A percentile compares a stretch with the other conserved stretches of the same genome.
Conservation (phyloP, 2,797 vertebrate genomes). For the Podargus strigoides region DNA sequence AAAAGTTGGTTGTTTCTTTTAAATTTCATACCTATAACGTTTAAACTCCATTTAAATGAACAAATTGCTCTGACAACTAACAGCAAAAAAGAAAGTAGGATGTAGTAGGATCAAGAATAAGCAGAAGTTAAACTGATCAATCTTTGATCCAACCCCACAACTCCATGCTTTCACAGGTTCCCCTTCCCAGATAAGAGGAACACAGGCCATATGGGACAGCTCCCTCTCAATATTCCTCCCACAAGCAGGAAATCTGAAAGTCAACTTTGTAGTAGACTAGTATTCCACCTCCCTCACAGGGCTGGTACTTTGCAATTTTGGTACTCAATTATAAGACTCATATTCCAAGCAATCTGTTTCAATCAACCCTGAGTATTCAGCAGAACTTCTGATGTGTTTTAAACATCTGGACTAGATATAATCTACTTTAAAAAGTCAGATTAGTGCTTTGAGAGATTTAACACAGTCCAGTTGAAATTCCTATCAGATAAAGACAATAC, state of each 20-base stretch:
- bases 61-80: not conserved
- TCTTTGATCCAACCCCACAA: not conserved
- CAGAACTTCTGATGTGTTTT: not conserved
- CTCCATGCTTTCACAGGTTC: not conserved
- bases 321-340: not conserved
- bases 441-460: not conserved
- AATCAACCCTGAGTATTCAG: not conserved
- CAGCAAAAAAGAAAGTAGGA: not conserved
- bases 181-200: not conserved
- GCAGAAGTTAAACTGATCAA: not conserved
- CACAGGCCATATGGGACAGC: rapidly evolving
- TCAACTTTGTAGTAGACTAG: not conserved
- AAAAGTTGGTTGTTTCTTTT: not conserved
- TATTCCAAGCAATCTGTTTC: not conserved
- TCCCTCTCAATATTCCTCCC: not conserved
- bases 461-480: not conserved
- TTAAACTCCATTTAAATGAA: not conserved
- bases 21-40: not conserved
- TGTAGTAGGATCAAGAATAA: not conserved
- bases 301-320: not conserved
- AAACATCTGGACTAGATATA: not conserved
- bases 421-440: not conserved
- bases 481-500: not conserved
- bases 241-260: not conserved
- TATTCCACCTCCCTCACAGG: not conserved